These are phyloP conservation scores for Dioctria linearis DNA, from an alignment of 2,888 invertebrate species.

Conservation along the genomic window DNA sequence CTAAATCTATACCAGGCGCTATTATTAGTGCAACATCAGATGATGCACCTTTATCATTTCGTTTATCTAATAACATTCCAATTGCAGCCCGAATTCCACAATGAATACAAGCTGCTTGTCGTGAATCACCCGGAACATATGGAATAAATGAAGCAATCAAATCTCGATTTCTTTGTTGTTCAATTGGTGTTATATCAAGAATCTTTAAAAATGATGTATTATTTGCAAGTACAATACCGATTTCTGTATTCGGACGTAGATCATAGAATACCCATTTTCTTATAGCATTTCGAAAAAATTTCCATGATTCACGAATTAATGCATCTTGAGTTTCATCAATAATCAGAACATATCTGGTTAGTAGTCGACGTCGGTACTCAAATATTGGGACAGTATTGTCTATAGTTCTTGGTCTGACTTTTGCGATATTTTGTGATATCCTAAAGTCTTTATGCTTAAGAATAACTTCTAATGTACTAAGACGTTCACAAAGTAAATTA, in stretches of 20 bases:
- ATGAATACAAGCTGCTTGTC: slow-evolving; percentile 71
- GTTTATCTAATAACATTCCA: slow-evolving; percentile 72
- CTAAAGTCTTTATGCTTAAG: slow-evolving; percentile 73
- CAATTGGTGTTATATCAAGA: slow-evolving; percentile 68
- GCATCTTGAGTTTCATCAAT: slow-evolving; percentile 76
- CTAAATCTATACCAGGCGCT: slow-evolving; percentile 73
- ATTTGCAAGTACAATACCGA: slow-evolving; percentile 72
- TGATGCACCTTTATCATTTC: slow-evolving; percentile 71
- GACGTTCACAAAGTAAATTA: slow-evolving; percentile 76
- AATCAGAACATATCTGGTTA: slow-evolving; percentile 74
- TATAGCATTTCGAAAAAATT: slow-evolving; percentile 74
- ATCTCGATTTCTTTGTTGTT: slow-evolving; percentile 68
- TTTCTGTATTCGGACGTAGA: slow-evolving; percentile 72
- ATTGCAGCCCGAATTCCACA: slow-evolving; percentile 60
- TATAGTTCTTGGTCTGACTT: slow-evolving; percentile 55
- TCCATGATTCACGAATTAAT: slow-evolving; percentile 75
- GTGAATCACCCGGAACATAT: slow-evolving; percentile 72
- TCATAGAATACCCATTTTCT: slow-evolving; percentile 75
- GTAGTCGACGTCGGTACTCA: slow-evolving; percentile 72
- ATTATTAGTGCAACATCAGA: slow-evolving; percentile 74
- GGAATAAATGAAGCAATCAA: slow-evolving; percentile 72
- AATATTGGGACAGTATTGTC: slow-evolving; percentile 72
- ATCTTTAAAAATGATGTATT: slow-evolving; percentile 68
- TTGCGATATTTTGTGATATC: slow-evolving; percentile 15
- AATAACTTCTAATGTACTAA: slow-evolving; percentile 76